phyloP scores from a whole-genome alignment of 2,113 vertebrate species.

The Origma solitaria region DNA sequence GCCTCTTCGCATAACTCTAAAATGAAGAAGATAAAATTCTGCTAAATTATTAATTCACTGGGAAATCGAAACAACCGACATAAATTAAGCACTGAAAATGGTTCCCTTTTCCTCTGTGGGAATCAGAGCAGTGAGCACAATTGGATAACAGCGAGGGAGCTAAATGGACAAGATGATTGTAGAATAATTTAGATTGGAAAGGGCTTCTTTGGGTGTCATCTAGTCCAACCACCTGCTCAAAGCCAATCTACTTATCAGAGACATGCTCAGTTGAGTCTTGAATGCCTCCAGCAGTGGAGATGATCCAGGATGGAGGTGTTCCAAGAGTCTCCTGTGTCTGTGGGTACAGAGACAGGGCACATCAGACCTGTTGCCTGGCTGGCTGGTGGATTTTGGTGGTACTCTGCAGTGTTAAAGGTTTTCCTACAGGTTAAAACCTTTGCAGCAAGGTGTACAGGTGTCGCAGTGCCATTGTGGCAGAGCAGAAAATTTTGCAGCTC shows the following conservation, averaged over 20 bases:
- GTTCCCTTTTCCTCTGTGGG: background rate
- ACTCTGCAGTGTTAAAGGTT: background rate
- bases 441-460: background rate
- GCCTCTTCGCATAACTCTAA: background rate
- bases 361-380: background rate
- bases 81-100: background rate
- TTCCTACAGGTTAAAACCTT: background rate
- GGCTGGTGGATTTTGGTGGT: background rate
- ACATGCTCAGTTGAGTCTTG: background rate
- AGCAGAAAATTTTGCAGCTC: background rate
- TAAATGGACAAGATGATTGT: background rate
- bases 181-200: background rate
- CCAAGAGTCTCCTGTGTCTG: background rate
- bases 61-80: background rate
- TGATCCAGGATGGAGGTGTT: background rate
- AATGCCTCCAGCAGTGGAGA: background rate
- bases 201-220: background rate
- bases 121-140: background rate
- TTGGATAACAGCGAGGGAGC: background rate
- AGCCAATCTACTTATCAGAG: background rate
- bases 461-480: background rate
- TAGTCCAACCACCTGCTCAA: background rate
- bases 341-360: background rate
- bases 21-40: conserved; percentile 13
- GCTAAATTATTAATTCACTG: conserved; percentile 36